Conservation (phyloP, 2,888 invertebrate species). For the Drosophila recens region DNA sequence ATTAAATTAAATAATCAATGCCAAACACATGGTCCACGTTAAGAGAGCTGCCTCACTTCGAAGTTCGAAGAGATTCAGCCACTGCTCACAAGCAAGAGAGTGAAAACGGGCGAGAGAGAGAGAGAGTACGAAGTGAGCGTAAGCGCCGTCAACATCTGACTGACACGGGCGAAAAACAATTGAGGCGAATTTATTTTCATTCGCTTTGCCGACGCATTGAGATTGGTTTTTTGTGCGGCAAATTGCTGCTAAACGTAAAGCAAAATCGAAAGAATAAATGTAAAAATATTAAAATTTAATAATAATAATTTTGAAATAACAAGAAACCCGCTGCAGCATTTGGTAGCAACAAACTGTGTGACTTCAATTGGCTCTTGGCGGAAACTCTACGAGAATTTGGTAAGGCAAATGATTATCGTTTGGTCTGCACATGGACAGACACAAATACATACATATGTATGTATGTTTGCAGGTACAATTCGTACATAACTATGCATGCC, state of each 20-base stretch:
- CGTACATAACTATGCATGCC: conserved; percentile 19
- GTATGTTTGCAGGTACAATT: conserved; percentile 38
- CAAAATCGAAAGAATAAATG: conserved; percentile 38
- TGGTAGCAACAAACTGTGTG: not conserved
- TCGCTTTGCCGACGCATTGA: conserved; percentile 64
- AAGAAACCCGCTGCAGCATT: conserved; percentile 8
- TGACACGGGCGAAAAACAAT: conserved; percentile 46
- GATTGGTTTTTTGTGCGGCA: conserved; percentile 52
- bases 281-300: conserved; percentile 27
- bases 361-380: conserved; percentile 3
- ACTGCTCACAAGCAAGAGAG: conserved; percentile 22
- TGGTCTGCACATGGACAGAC: conserved; percentile 44
- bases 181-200: conserved; percentile 65
- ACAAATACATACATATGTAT: conserved; percentile 7
- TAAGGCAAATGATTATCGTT: conserved; percentile 52
- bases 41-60: conserved; percentile 36
- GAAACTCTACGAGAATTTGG: conserved; percentile 50
- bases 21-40: conserved; percentile 36
- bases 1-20: conserved; percentile 31
- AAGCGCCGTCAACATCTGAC: conserved; percentile 55
- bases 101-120: conserved; percentile 5
- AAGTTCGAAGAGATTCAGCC: conserved; percentile 26
- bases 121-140: conserved; percentile 27
- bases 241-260: conserved; percentile 39
- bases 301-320: not conserved